Percentiles rank a stretch among this genome's conserved stretches.
These are phyloP conservation scores for Atta cephalotes DNA, from an alignment of 1,140 invertebrate genomes.

Conservation along the genomic window DNA sequence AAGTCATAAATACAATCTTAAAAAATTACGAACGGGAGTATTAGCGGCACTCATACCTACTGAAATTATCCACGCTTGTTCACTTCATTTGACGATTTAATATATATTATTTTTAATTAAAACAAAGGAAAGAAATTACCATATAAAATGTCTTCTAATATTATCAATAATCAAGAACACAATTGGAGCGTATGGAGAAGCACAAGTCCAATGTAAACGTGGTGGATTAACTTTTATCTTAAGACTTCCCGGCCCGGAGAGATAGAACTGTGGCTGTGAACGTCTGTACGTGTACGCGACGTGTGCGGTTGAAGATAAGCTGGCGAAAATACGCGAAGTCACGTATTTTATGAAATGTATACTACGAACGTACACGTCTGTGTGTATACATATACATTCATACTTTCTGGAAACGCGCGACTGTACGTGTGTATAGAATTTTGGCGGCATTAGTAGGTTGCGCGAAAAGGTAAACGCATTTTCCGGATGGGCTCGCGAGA, in stretches of 20 bases:
- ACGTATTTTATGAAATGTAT: slow-evolving; percentile 83
- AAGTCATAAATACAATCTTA: too few species aligned
- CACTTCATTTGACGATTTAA: neutral
- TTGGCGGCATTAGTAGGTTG: slow-evolving; percentile 74
- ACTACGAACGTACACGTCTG: slow-evolving; percentile 31
- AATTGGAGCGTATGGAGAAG: neutral
- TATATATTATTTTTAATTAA: neutral
- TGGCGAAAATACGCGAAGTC: slow-evolving; percentile 81
- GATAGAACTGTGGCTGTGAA: slow-evolving; percentile 6
- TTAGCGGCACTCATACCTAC: neutral
- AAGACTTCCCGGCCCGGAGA: neutral
- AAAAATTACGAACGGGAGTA: neutral
- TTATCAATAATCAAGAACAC: neutral
- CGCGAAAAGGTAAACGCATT: slow-evolving; percentile 74
- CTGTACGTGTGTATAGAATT: slow-evolving; percentile 67
- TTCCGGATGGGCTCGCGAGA: slow-evolving; percentile 58
- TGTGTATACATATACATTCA: neutral
- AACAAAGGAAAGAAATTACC: neutral
- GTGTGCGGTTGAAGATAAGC: slow-evolving; percentile 81
- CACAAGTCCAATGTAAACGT: neutral
- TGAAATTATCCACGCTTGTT: neutral
- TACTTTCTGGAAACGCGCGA: neutral
- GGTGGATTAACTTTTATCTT: slow-evolving; percentile 54
- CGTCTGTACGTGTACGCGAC: slow-evolving; percentile 52
- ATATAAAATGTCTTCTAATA: neutral